A percentile compares a stretch with the other conserved stretches of the same genome.
phyloP scores from a whole-genome alignment of 1,140 invertebrate genomes.

The Proales similis region DNA sequence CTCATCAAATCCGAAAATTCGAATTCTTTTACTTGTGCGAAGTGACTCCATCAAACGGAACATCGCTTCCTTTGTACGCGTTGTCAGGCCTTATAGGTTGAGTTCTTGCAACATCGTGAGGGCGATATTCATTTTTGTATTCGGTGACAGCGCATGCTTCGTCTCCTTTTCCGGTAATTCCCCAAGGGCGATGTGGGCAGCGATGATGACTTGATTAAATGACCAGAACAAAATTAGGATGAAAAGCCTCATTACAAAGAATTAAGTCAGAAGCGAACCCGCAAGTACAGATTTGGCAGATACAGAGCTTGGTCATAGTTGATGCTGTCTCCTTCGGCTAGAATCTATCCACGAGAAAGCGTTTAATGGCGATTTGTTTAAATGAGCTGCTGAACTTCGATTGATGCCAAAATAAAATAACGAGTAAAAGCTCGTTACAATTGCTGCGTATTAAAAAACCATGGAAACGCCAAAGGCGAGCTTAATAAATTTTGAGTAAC shows the following conservation, averaged over 20 bases:
- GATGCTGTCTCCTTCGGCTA: too few relatives aligned
- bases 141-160: conserved; percentile 45
- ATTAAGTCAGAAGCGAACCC: conserved; percentile 43
- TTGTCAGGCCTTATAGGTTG: conserved; percentile 40
- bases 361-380: too few relatives aligned
- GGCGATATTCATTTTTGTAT: conserved; percentile 46
- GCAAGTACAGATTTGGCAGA: conserved; percentile 50
- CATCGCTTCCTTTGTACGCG: conserved; percentile 29
- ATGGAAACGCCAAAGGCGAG: too few relatives aligned
- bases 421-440: too few relatives aligned
- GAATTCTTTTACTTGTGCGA: conserved; percentile 40
- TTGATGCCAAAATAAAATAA: too few relatives aligned
- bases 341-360: too few relatives aligned
- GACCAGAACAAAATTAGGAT: neutral
- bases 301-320: conserved; percentile 46
- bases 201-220: conserved; percentile 44
- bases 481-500: too few relatives aligned
- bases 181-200: conserved; percentile 45
- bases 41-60: conserved; percentile 41
- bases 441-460: too few relatives aligned
- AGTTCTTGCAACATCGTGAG: conserved; percentile 39
- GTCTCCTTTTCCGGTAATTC: conserved; percentile 41
- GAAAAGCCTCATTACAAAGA: neutral
- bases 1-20: neutral
- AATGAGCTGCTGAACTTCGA: too few relatives aligned